Evolutionary conservation across 2,888 invertebrate genomes (phyloP).

Genomic region (Drosophila cracens): DNA sequence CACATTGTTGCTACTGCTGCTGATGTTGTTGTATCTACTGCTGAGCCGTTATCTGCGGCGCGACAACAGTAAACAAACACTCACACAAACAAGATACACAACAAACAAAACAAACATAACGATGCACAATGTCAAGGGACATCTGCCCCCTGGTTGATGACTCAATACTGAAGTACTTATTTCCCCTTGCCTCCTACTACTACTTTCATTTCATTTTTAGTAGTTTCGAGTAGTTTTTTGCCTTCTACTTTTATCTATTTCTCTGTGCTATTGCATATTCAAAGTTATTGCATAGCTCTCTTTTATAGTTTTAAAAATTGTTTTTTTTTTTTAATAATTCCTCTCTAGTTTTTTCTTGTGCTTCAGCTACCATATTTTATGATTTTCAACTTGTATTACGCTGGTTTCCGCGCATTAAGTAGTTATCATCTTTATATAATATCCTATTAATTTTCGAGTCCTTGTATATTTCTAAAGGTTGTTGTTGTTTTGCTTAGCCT

Average conservation of each 20-base stretch:
- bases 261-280: not conserved
- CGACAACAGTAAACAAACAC: conserved; percentile 58
- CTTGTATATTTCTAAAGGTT: not conserved
- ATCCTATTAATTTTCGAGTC: not conserved
- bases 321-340: not conserved
- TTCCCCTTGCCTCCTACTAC: not conserved
- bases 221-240: not conserved
- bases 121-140: conserved; percentile 54
- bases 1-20: conserved; percentile 36
- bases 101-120: conserved; percentile 64
- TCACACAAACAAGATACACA: conserved; percentile 23
- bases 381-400: not conserved
- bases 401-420: not conserved
- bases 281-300: not conserved
- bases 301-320: not conserved
- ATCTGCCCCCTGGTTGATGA: conserved; percentile 32
- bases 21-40: conserved; percentile 5
- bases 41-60: conserved; percentile 47
- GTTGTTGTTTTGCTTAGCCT: not conserved
- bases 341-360: not conserved
- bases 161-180: conserved; percentile 7
- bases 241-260: not conserved
- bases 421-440: not conserved
- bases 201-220: not conserved
- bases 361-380: not conserved